These are phyloP conservation scores for Erynnis tages DNA, from an alignment of 2,888 invertebrate genomes.

Conservation along the genomic window DNA sequence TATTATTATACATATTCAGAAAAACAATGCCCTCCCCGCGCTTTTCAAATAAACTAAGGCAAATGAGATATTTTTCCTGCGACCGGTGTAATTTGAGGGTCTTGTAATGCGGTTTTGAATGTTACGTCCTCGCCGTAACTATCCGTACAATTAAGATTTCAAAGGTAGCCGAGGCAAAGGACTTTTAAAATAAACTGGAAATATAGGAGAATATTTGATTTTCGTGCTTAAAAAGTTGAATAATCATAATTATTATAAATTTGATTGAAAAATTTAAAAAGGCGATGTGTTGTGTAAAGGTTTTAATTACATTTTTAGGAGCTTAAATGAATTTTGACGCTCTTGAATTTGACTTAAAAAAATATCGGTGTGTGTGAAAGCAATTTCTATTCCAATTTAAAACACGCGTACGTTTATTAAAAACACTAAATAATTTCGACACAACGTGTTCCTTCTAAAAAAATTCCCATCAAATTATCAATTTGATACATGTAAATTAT, in stretches of 20 bases:
- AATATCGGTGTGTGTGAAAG: too few species aligned
- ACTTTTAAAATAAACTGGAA: background rate
- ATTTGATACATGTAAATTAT: background rate
- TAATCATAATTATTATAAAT: too few species aligned
- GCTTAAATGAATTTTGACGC: too few species aligned
- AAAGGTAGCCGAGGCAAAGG: conserved; percentile 1
- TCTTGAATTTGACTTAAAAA: too few species aligned
- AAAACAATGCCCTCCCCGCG: conserved; percentile 72
- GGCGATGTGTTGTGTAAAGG: too few species aligned
- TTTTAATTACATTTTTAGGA: too few species aligned
- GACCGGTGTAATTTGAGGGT: conserved; percentile 43
- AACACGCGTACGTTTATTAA: too few species aligned
- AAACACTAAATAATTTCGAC: too few species aligned
- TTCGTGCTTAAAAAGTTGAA: too few species aligned
- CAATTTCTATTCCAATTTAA: too few species aligned
- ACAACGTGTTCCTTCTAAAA: background rate
- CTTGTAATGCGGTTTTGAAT: conserved; percentile 22
- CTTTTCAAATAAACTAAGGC: conserved; percentile 71
- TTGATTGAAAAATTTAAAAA: too few species aligned
- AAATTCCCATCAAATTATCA: background rate
- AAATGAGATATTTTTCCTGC: conserved; percentile 64
- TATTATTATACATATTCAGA: conserved; percentile 75
- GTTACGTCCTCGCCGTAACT: conserved; percentile 1
- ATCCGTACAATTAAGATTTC: conserved; percentile 8
- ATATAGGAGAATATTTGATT: background rate